Base-by-base conservation (phyloP, 1,140 invertebrate genomes). In the Apocrypta bakeri region DNA sequence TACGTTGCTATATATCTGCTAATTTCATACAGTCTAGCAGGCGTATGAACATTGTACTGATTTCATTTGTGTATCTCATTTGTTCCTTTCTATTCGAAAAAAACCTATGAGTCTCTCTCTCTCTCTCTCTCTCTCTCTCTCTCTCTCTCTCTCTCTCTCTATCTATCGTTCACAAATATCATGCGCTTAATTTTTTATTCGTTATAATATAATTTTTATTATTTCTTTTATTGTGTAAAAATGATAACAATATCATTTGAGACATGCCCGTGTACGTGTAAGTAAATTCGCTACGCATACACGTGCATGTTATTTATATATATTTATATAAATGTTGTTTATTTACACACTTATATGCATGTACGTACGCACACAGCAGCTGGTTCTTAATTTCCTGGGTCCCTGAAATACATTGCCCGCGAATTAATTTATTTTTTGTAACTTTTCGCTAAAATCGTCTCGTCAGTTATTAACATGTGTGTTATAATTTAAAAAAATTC, bases 31-130 rank as follows among this genome's bases (percentile, higher is more conserved):
- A 87, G 85, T 84, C 85, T 87, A 85, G 83, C 84, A 85, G 87
- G 85, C 84, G 79, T 83, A 74, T 81, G 48, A 84, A 85, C 85
- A 81, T 87, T 88, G 85, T 87, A 88, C 86, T 88, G 85, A 85
- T 86, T 85, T 85, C 72, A 78, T 79, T 83, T 75, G 61, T 78
- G 33, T 56, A 2, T 69, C 42, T 56, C 56, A 78, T 37, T 25
- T 72, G 48, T 64, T 17, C 17, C 25, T 64, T 37, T 40, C 37
- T 79, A 40, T 71, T 81, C 75, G n/a, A n/a, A 85, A 85, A 85
- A 85, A 71, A 87, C 85, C 40, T 69, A 11, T 66, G n/a, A n/a
- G n/a, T 24, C 12, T 25, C 27, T 82, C 82, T 83, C 84, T 31
- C 25, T 84, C 56, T 24, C 12, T 25, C 27, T 82, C 82, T 83